Evolutionary conservation across 2,113 vertebrate genomes (phyloP).

Genomic region (Phaethon lepturus): DNA sequence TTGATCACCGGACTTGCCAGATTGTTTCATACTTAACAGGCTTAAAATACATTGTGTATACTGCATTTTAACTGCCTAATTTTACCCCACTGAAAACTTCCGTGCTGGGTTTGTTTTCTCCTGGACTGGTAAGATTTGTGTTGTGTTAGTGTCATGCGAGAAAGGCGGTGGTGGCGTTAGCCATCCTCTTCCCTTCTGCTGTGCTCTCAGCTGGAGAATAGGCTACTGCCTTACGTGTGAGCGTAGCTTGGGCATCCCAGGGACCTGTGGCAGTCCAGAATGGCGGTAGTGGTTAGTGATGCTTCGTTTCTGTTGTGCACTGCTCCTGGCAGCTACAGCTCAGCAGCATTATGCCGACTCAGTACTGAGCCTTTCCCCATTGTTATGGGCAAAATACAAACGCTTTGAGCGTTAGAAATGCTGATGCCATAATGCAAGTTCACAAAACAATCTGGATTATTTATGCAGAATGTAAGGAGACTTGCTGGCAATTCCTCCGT

Average conservation of each 20-base stretch:
- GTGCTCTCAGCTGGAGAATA: neutral
- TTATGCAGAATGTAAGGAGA: neutral
- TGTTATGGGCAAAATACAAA: neutral
- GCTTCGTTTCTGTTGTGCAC: neutral
- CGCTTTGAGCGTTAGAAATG: neutral
- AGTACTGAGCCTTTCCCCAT: neutral
- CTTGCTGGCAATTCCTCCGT: neutral
- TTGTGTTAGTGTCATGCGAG: neutral
- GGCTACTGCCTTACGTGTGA: neutral
- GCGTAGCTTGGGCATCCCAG: neutral
- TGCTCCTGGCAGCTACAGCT: neutral
- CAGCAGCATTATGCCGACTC: fast-evolving
- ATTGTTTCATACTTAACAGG: neutral
- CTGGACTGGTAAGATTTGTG: neutral
- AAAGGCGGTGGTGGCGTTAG: neutral
- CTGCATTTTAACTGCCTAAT: neutral
- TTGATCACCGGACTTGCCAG: neutral
- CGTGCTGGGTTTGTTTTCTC: neutral
- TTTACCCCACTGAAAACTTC: neutral
- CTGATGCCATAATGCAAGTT: neutral
- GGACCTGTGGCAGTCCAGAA: fast-evolving
- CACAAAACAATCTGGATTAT: neutral
- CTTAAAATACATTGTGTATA: neutral
- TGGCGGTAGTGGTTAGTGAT: fast-evolving
- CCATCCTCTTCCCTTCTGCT: neutral